Percentiles rank a stretch among this genome's conserved stretches.
phyloP scores from a whole-genome alignment of 2,797 vertebrate species.

The Antrozous pallidus region DNA sequence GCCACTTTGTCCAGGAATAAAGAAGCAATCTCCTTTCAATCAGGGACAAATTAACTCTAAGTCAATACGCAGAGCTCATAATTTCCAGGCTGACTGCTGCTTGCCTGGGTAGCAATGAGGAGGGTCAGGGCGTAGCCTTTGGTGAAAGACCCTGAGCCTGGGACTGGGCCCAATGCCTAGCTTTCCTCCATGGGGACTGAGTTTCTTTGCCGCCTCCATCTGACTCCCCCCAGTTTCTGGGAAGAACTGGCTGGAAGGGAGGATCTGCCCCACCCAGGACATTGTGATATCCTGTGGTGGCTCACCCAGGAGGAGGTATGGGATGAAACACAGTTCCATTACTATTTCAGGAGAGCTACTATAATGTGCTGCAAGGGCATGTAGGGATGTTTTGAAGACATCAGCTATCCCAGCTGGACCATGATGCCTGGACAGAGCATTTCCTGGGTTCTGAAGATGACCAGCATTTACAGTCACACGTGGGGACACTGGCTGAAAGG shows the following conservation, averaged over 20 bases:
- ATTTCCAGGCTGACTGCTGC: neutral
- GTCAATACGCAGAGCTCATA: conserved; percentile 65
- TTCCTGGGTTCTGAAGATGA: neutral
- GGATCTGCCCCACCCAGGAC: neutral
- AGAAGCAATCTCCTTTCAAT: conserved; percentile 74
- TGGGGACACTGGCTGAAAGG: neutral
- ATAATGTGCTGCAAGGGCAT: neutral
- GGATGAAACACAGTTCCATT: neutral
- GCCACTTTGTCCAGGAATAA: conserved; percentile 50
- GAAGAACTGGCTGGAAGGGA: neutral
- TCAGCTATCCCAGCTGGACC: neutral
- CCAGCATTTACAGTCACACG: too few species aligned
- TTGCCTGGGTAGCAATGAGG: neutral
- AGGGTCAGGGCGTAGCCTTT: neutral
- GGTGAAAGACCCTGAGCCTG: neutral
- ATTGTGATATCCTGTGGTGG: neutral
- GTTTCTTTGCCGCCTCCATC: too few species aligned
- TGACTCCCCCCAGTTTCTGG: too few species aligned
- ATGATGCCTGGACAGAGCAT: neutral
- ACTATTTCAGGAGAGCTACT: neutral
- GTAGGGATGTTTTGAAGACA: neutral
- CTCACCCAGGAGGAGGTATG: neutral
- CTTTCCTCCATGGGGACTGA: neutral
- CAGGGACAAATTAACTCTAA: conserved; percentile 84
- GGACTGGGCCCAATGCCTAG: rapidly evolving